Evolutionary conservation across 2,797 vertebrate genomes (phyloP), one percentile per base, ranked within the genome.

Genomic region (Picus viridis): DNA sequence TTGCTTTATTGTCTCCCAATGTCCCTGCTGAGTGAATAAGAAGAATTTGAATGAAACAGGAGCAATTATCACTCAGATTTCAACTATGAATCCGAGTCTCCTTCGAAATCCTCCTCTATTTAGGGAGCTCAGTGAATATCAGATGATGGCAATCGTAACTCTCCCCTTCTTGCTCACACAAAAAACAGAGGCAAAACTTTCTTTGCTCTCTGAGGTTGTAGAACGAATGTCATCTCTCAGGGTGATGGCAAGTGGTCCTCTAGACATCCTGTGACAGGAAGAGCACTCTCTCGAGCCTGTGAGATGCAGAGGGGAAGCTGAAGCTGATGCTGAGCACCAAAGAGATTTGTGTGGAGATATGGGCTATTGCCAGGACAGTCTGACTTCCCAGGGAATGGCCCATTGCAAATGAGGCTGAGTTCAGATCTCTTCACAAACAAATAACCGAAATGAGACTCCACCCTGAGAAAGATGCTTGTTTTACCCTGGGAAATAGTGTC

Each of bases 61-160:
- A 91, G 83, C 70, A 83, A 90, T 94, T 96, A 70, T 94, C 68
- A 65, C 70, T n/a, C 43, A 75, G 77, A 82, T 82, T 89, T 88
- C 63, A 24, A 29, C 2, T 79, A 68, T 89, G 93, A 94, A 96
- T 88, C 67, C 79, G 76, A 70, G 87, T 93, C 92, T 95, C 88
- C 61, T 90, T 88, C 91, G 87, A 95, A 95, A 94, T 89, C 93
- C 84, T 86, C 67, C 51, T 6, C 43, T 96, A 88, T 78, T 86
- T 69, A 68, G 47, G 54, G 83, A 84, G n/a, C 94, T 95, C 64
- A 80, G 63, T 34, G 49, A 92, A 75, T 61, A 91, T 82, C 83
- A 76, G 51, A 74, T 54, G 84, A 68, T 88, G 88, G 77, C 86
- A 90, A 45, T 29, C 62, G 22, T 75, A 88, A 77, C 86, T 58